Evolutionary conservation across 2,888 invertebrate species (phyloP).

Genomic region (Ypsolopha scabrella): DNA sequence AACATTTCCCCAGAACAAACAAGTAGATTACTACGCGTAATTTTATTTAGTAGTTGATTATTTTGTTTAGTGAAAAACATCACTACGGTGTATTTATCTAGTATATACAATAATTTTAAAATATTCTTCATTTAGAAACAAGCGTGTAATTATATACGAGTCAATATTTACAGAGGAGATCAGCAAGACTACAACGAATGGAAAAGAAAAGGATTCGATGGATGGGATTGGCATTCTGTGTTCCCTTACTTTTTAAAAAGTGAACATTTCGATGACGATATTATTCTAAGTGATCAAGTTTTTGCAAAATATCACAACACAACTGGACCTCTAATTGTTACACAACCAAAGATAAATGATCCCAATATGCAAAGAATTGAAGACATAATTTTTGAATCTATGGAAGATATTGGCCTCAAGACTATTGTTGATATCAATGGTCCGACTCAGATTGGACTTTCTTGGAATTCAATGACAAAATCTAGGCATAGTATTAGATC

Average conservation of each 20-base stretch:
- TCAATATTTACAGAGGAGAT: too few relatives aligned
- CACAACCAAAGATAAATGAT: neutral
- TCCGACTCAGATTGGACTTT: neutral
- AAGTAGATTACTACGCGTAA: too few relatives aligned
- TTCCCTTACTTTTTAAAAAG: slow-evolving; percentile 1
- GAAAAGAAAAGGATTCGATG: neutral
- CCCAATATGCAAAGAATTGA: neutral
- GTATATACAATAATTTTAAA: too few relatives aligned
- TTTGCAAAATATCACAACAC: neutral
- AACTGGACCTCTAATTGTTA: neutral
- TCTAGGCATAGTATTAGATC: neutral
- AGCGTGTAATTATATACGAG: too few relatives aligned
- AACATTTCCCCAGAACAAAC: too few relatives aligned
- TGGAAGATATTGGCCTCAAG: neutral
- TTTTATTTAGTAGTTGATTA: too few relatives aligned
- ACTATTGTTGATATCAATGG: neutral
- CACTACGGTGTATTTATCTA: too few relatives aligned
- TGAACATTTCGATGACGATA: neutral
- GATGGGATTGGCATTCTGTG: neutral
- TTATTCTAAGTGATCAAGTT: neutral
- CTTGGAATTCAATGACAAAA: neutral
- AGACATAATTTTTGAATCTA: neutral
- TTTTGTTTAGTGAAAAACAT: too few relatives aligned
- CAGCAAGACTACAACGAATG: neutral
- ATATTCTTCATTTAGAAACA: too few relatives aligned